Evolutionary conservation across 1,140 invertebrate genomes (phyloP).

Genomic region (Papilio polyxenes): DNA sequence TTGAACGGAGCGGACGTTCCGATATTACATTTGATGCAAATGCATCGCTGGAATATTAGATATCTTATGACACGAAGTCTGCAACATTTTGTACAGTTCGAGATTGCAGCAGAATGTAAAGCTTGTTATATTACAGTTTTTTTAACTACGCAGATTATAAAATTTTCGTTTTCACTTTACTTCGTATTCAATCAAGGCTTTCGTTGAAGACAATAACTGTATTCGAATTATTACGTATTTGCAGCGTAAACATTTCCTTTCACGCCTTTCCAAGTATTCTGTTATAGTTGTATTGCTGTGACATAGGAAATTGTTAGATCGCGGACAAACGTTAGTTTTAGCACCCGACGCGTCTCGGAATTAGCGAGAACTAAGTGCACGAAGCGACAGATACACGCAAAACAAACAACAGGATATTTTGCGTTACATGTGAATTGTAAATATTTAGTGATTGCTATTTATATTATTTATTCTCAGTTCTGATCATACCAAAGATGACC

Average conservation of each 20-base stretch:
- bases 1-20: background rate
- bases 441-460: background rate
- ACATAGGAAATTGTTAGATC: background rate
- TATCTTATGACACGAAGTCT: background rate
- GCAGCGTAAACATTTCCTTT: background rate
- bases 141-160: background rate
- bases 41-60: background rate
- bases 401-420: background rate
- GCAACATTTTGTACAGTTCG: background rate
- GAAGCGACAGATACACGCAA: background rate
- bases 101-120: background rate
- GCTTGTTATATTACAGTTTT: background rate
- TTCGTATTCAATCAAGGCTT: background rate
- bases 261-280: background rate
- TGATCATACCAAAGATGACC: too few species aligned
- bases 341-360: conserved; percentile 10
- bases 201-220: background rate
- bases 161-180: background rate
- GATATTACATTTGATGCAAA: conserved; percentile 4
- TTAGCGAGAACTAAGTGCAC: conserved; percentile 6
- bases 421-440: background rate
- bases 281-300: background rate
- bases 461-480: background rate
- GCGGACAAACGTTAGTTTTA: conserved; percentile 20
- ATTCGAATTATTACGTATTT: background rate